Evolutionary conservation across 2,888 invertebrate species (phyloP).

Genomic region (Drosophila neotestacea): DNA sequence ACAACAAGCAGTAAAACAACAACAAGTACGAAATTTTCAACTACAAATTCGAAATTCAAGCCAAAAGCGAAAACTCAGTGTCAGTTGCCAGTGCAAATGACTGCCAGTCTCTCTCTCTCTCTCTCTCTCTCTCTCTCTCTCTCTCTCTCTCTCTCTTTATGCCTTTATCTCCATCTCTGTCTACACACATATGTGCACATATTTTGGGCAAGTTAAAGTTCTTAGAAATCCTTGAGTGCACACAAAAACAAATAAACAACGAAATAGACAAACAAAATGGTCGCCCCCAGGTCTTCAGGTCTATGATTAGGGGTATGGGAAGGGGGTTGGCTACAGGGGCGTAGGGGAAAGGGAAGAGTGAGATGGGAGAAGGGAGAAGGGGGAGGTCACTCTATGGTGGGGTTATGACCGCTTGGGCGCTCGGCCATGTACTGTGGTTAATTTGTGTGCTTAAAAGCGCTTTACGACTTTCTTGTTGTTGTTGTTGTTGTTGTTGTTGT

Average conservation of each 20-base stretch:
- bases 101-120: not conserved
- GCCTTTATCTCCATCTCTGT: not conserved
- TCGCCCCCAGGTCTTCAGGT: conserved; percentile 5
- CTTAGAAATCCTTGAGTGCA: conserved; percentile 84
- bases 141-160: not conserved
- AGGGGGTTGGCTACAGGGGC: not conserved
- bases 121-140: not conserved
- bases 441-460: conserved; percentile 85
- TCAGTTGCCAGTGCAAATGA: conserved; percentile 48
- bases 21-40: conserved; percentile 14
- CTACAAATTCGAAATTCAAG: conserved; percentile 49
- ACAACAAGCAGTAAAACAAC: not conserved
- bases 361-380: not conserved
- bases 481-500: conserved; percentile 15
- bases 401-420: conserved; percentile 60
- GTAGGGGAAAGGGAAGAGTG: not conserved
- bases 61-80: conserved; percentile 25
- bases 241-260: conserved; percentile 83
- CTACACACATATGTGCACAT: conserved; percentile 61
- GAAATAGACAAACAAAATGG: conserved; percentile 77
- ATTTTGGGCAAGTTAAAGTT: conserved; percentile 82
- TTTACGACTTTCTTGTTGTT: conserved; percentile 76
- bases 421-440: conserved; percentile 81
- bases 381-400: conserved; percentile 7
- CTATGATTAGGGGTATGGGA: too few species aligned